A percentile compares a stretch with the other conserved stretches of the same genome.
These are phyloP conservation scores for Nasonovia ribisnigri DNA, from an alignment of 2,888 invertebrate species.

Conservation along the genomic window DNA sequence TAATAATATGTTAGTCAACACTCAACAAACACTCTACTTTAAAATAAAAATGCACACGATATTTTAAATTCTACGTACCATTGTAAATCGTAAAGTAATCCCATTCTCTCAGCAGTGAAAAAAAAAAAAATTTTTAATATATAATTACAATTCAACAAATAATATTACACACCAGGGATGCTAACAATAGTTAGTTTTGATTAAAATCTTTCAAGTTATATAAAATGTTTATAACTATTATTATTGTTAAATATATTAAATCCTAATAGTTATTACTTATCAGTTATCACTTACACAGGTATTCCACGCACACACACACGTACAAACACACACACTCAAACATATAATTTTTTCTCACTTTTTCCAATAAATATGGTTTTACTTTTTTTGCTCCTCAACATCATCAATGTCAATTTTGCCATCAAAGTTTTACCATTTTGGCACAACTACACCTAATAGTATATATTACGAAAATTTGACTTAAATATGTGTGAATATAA, in stretches of 20 bases:
- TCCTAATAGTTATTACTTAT: neutral
- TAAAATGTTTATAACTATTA: neutral
- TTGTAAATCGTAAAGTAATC: constrained; percentile 31
- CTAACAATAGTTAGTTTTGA: constrained; percentile 4
- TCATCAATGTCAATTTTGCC: neutral
- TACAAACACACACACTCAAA: constrained; percentile 4
- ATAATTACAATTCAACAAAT: constrained; percentile 3
- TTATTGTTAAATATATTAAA: neutral
- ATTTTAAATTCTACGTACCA: constrained; percentile 50
- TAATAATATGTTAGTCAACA: neutral
- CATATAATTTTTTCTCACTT: constrained; percentile 34
- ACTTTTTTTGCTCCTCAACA: neutral
- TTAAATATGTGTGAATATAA: neutral
- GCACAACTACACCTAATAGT: constrained; percentile 43
- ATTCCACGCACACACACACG: neutral
- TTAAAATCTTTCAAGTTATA: neutral
- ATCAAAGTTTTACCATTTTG: constrained; percentile 3
- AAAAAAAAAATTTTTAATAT: constrained; percentile 20
- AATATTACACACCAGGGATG: neutral
- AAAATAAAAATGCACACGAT: constrained; percentile 13
- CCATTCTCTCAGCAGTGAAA: constrained; percentile 41
- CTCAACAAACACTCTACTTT: neutral
- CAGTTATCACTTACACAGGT: neutral
- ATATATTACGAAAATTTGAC: neutral
- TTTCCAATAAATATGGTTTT: neutral